Percentiles rank a stretch among this genome's conserved stretches.
Conservation (phyloP, 2,113 vertebrate species). For the Hirundichthys speculiger region DNA sequence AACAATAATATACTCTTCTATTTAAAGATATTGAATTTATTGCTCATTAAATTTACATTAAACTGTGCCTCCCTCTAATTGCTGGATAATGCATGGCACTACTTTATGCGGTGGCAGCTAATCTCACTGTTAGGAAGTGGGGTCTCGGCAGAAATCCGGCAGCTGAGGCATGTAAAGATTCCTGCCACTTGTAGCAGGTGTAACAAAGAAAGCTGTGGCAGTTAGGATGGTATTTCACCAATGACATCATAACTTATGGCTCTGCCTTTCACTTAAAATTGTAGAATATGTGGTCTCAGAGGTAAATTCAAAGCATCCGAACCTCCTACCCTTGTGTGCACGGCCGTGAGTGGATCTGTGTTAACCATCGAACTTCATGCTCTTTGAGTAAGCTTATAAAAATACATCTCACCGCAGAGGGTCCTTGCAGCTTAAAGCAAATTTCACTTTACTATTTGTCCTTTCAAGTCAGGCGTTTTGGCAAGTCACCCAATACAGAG, state of each 20-base stretch:
- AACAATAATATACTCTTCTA: conserved; percentile 80
- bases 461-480: conserved; percentile 38
- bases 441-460: conserved; percentile 44
- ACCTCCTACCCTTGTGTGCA: conserved; percentile 1
- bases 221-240: conserved; percentile 18
- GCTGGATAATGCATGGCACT: conserved; percentile 79
- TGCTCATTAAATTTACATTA: conserved; percentile 84
- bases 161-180: conserved; percentile 40
- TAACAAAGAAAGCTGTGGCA: conserved; percentile 24
- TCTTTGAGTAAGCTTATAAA: conserved; percentile 20
- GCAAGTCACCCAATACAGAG: conserved; percentile 20
- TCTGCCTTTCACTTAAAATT: neutral
- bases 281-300: conserved; percentile 6
- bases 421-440: conserved; percentile 20
- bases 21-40: conserved; percentile 80
- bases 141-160: conserved; percentile 44
- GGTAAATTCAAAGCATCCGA: conserved; percentile 32
- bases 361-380: conserved; percentile 23
- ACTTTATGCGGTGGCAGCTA: conserved; percentile 73
- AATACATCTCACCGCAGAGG: conserved; percentile 11
- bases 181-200: conserved; percentile 34
- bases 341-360: conserved; percentile 19
- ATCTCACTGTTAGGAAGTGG: conserved; percentile 59
- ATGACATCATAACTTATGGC: conserved; percentile 6
- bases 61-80: conserved; percentile 76